A percentile compares a stretch with the other conserved stretches of the same genome.
Conservation (phyloP, 1,140 invertebrate species). For the Cataglyphis hispanica region DNA sequence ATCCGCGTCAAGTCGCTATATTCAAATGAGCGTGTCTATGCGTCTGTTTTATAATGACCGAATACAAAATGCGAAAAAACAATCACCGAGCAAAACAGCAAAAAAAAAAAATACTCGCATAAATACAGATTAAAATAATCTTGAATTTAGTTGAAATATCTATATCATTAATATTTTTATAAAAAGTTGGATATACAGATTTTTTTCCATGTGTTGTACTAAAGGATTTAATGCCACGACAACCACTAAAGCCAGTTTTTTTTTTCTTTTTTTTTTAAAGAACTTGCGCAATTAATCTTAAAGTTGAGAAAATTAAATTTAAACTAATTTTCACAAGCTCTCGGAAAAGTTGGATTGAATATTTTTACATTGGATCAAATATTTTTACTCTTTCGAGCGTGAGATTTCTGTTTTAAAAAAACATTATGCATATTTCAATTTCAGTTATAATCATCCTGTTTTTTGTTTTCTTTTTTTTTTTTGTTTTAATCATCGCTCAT, state of each 20-base stretch:
- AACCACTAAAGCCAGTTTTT: not conserved
- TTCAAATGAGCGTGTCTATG: slow-evolving; percentile 43
- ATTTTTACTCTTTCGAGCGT: not conserved
- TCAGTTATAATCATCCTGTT: not conserved
- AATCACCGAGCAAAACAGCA: not conserved
- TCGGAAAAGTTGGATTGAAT: slow-evolving; percentile 23
- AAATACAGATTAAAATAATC: not conserved
- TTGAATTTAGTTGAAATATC: not conserved
- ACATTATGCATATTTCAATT: not conserved
- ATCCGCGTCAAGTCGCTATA: slow-evolving; percentile 48
- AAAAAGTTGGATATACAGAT: not conserved
- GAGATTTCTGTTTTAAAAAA: slow-evolving; percentile 43
- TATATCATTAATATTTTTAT: slow-evolving; percentile 3
- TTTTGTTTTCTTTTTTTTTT: not conserved
- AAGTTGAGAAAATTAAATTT: slow-evolving; percentile 25
- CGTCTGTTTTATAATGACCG: not conserved
- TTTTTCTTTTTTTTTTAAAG: not conserved
- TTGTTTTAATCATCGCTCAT: not conserved
- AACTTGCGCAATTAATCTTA: slow-evolving; percentile 37
- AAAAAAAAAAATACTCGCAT: not conserved
- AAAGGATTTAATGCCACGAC: not conserved
- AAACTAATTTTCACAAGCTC: slow-evolving; percentile 9
- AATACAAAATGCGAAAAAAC: slow-evolving; percentile 3
- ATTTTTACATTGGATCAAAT: not conserved
- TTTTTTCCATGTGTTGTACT: not conserved